phyloP scores from a whole-genome alignment of 2,113 vertebrate genomes.

The Xyrauchen texanus region DNA sequence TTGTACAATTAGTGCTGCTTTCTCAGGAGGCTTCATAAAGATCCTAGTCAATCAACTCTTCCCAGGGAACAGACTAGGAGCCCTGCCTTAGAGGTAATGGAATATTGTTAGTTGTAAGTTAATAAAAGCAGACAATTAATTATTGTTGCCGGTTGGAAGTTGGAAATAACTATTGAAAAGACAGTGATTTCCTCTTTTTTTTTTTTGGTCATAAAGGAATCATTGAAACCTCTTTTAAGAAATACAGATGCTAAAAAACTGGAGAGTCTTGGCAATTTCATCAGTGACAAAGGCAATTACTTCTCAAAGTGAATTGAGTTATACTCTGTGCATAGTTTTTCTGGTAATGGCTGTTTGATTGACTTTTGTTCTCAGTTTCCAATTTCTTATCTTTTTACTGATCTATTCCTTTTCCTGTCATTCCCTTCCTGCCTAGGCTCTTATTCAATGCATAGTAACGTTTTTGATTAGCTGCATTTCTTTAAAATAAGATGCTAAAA shows the following conservation, averaged over 20 bases:
- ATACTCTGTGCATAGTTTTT: not conserved
- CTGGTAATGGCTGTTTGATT: conserved; percentile 8
- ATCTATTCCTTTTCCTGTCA: not conserved
- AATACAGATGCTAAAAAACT: conserved; percentile 10
- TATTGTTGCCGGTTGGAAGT: conserved; percentile 37
- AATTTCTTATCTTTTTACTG: not conserved
- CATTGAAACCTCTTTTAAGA: conserved; percentile 25
- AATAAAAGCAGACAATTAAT: conserved; percentile 51
- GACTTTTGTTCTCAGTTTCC: conserved; percentile 9
- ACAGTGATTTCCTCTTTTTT: conserved; percentile 41
- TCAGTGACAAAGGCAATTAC: conserved; percentile 28
- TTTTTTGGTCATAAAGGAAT: conserved; percentile 24
- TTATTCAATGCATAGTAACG: not conserved
- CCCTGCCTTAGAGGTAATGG: conserved; percentile 39
- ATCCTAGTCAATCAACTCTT: conserved; percentile 45
- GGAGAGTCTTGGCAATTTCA: not conserved
- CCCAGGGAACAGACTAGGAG: conserved; percentile 20
- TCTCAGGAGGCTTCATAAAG: conserved; percentile 42
- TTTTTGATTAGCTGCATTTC: not conserved
- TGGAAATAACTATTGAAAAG: conserved; percentile 40
- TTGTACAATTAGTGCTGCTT: conserved; percentile 29
- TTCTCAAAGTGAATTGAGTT: not conserved
- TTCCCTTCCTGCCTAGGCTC: not conserved
- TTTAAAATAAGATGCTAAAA: not conserved
- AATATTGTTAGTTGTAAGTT: conserved; percentile 47